Evolutionary conservation across 30 jellyfish, hydroid and myxozoan genomes (phyloP), one percentile per base, ranked within the genome.

Genomic region (Pseudorhiza aurosa): DNA sequence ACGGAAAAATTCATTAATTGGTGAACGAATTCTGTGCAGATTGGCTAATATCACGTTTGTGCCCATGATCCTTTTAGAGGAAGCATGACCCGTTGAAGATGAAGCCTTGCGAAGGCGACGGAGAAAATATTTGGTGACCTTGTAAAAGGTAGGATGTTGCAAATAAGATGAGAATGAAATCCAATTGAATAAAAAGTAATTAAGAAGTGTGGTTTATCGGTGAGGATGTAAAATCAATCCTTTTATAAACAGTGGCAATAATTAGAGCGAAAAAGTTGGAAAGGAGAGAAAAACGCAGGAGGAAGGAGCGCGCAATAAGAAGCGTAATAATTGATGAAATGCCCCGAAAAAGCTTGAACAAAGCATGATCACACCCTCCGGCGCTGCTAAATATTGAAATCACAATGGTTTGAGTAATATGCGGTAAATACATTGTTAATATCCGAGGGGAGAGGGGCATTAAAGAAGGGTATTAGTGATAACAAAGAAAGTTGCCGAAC

Each of bases 31-130:
- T 7, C 24, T 8, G 24, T 47, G 2, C 22, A 47, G 62, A 4
- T 21, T 26, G 21, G n/a, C 62, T 47, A 2, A 47, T 47, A 47
- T 47, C 62, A 8, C 62, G 24, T 47, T 47, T 47, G 62, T 47
- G 12, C 21, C 62, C 62, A 47, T 47, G n/a, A 47, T 47, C 62
- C 62, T 47, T 47, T 47, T 47, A 47, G 24, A 47, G 62, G 62
- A 47, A 47, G n/a, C 62, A 47, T 26, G n/a, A 47, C 12, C 62
- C 24, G 8, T 47, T 4, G 62, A 47, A 26, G 8, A 2, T 8
- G n/a, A 17, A 47, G 62, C 62, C n/a, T 17, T 47, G 62, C 12
- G 21, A 47, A 8, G 62, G n/a, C 6, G 62, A 8, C n/a, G 62
- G n/a, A 47, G n/a, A 26, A 21, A 47, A 47, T 47, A 47, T 47